Evolutionary conservation across 1,140 invertebrate species (phyloP), one percentile per base, ranked within the genome.

Genomic region (Aleiodes sp.): DNA sequence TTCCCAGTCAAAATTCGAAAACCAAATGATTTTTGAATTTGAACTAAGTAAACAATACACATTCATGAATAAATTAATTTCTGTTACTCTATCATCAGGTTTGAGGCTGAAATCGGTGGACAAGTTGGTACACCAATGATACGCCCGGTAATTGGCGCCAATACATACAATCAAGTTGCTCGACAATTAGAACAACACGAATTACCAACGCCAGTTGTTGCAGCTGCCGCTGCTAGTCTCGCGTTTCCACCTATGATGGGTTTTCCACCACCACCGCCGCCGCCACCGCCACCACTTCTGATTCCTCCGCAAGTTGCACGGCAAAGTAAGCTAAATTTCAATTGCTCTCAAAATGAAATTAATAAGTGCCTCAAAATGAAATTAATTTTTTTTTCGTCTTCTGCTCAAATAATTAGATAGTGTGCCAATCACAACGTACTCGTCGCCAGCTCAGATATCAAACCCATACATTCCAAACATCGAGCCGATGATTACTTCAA

Each of bases 21-120:
- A 14, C 8, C 19, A 19, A 46, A 8, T 19, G 19, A 2, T 35
- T 59, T 6, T 7, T 8, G 12, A 43, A 8, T 62, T 65, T 68
- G 14, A 19, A 9, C 21, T 19, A 14, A 35, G 16, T 61, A 16
- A 52, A 26, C 1, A 0, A 16, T n/a, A 41, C 19, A 31, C 66
- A 39, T 26, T 67, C 37, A 7, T n/a, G 70, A 64, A 19, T 59
- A 31, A 39, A 70, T 69, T 60, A 63, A 61, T 70, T 52, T 60
- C 12, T 33, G 2, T 2, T 33, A 8, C 12, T 33, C 7, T 8
- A 33, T 33, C 7, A 33, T 8, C 21, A 94, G 93, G 73, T 96
- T 96, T 82, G 94, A 95, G 79, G 93, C 94, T n/a, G 94, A 95
- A 85, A 95, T 94, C 70, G 92, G 92, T 4, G 89, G 89, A 61